Percentiles rank a stretch among this genome's conserved stretches.
phyloP scores from a whole-genome alignment of 2,888 invertebrate genomes.

The Celastrina argiolus region DNA sequence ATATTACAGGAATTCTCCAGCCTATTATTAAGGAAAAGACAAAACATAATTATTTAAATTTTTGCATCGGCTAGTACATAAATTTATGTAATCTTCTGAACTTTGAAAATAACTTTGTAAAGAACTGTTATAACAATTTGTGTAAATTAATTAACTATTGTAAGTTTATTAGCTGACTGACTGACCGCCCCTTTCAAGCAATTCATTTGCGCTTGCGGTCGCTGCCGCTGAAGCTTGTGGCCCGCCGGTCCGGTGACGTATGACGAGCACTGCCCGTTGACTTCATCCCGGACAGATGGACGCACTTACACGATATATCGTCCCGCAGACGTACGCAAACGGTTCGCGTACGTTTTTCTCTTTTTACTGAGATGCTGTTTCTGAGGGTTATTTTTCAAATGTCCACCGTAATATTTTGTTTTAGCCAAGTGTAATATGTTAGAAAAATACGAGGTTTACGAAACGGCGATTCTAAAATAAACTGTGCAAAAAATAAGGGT shows the following conservation, averaged over 20 bases:
- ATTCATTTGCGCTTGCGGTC: too few relatives aligned
- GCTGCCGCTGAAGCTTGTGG: background rate
- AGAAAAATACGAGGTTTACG: too few relatives aligned
- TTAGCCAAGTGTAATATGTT: background rate
- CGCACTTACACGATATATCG: constrained; percentile 37
- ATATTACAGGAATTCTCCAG: too few relatives aligned
- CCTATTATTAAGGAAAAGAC: too few relatives aligned
- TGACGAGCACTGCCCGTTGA: constrained; percentile 36
- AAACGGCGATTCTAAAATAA: background rate
- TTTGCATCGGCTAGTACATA: too few relatives aligned
- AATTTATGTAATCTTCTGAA: too few relatives aligned
- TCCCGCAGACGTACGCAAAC: constrained; percentile 23
- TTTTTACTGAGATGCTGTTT: background rate
- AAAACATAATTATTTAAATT: too few relatives aligned
- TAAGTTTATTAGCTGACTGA: too few relatives aligned
- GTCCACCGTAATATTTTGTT: background rate
- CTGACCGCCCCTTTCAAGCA: too few relatives aligned
- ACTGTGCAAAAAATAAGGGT: background rate
- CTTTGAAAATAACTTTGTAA: too few relatives aligned
- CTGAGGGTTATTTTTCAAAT: background rate
- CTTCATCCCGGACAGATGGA: constrained; percentile 51
- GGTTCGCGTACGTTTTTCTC: background rate
- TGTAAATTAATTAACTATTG: too few relatives aligned
- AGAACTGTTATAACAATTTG: too few relatives aligned
- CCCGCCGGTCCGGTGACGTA: background rate